These are phyloP conservation scores for Chloroceryle aenea DNA, from an alignment of 2,113 vertebrate species.

Conservation along the genomic window DNA sequence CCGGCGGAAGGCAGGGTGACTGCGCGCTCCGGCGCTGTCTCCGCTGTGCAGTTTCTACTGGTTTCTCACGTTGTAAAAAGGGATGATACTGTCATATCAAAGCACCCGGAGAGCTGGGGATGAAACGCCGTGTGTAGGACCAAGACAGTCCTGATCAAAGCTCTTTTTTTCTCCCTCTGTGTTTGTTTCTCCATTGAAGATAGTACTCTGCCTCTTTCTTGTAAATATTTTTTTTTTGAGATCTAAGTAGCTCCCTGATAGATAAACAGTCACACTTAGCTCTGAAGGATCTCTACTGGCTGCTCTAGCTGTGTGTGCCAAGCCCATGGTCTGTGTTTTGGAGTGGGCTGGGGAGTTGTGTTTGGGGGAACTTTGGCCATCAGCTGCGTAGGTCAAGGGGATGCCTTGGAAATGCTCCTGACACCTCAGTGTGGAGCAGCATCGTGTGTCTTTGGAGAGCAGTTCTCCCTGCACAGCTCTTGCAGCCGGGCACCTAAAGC, in stretches of 20 bases:
- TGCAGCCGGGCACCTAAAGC: not conserved
- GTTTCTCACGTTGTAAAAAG: constrained; percentile 16
- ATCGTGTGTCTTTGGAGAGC: fast-evolving
- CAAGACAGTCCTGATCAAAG: constrained; percentile 54
- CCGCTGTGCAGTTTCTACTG: not conserved
- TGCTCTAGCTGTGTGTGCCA: not conserved
- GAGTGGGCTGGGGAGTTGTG: not conserved
- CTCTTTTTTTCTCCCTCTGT: constrained; percentile 33
- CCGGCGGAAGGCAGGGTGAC: not conserved
- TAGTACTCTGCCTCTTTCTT: constrained; percentile 61
- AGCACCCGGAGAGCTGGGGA: constrained; percentile 32
- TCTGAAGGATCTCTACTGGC: constrained; percentile 3
- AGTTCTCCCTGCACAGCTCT: not conserved
- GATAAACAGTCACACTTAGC: constrained; percentile 14
- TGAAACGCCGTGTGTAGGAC: constrained; percentile 1
- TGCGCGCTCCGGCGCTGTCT: not conserved
- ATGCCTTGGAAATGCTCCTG: not conserved
- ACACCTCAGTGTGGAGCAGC: not conserved
- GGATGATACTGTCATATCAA: constrained; percentile 26
- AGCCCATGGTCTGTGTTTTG: not conserved
- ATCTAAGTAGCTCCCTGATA: constrained; percentile 5
- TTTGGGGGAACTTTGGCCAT: fast-evolving
- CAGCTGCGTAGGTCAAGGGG: not conserved
- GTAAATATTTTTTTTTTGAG: constrained; percentile 59
- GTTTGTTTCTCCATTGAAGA: constrained; percentile 61